phyloP scores from a whole-genome alignment of 2,113 vertebrate species.

The Aphyosemion australe region DNA sequence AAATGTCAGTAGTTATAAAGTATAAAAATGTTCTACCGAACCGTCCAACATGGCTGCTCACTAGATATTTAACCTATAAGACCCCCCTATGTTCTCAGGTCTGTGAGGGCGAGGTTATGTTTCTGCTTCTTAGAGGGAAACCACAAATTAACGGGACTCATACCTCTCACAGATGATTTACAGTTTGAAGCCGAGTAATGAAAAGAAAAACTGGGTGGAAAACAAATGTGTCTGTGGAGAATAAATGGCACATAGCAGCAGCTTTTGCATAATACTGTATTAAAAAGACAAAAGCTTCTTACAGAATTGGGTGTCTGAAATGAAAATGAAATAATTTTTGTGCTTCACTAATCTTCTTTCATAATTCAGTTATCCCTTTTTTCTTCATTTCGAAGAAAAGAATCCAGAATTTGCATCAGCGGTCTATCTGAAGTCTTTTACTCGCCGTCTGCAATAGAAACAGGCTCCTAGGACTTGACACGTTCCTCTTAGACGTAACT shows the following conservation, averaged over 20 bases:
- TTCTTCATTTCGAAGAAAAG: constrained; percentile 3
- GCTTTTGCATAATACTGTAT: not conserved
- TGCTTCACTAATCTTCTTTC: not conserved
- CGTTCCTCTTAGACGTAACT: constrained; percentile 55
- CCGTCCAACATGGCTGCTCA: constrained; percentile 27
- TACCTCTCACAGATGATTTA: constrained; percentile 35
- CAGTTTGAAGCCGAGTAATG: constrained; percentile 22
- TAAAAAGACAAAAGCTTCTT: not conserved
- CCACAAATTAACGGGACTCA: constrained; percentile 44
- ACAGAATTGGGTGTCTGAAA: no score
- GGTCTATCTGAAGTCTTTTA: constrained; percentile 11
- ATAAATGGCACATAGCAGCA: constrained; percentile 22
- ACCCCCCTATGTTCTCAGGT: constrained; percentile 39
- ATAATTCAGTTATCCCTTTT: no score
- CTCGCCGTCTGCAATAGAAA: constrained; percentile 18
- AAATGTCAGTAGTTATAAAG: not conserved
- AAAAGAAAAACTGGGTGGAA: constrained; percentile 23
- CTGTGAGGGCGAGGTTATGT: constrained; percentile 51
- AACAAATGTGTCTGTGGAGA: constrained; percentile 31
- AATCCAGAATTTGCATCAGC: constrained; percentile 11
- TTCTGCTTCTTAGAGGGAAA: constrained; percentile 46
- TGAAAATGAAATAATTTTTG: no score
- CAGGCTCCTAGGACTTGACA: constrained; percentile 45
- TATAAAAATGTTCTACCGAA: constrained; percentile 11
- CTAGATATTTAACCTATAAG: constrained; percentile 54